Conservation (phyloP, 2,888 invertebrate genomes). For the Drosophila ochracea region DNA sequence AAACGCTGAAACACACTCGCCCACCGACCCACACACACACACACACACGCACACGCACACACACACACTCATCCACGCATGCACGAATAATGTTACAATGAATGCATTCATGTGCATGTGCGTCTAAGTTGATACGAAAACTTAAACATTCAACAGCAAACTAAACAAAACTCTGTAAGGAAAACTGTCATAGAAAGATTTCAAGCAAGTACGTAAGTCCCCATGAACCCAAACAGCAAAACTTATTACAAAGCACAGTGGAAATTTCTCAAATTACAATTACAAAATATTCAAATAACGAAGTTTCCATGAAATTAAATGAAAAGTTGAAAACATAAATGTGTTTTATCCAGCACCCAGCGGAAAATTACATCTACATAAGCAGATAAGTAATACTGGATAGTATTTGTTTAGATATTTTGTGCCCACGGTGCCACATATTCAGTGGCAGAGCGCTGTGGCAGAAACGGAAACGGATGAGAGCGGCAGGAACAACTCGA, state of each 20-base stretch:
- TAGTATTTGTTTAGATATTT: slow-evolving; percentile 1
- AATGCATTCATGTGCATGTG: slow-evolving; percentile 69
- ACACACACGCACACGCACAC: slow-evolving; percentile 4
- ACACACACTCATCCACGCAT: slow-evolving; percentile 15
- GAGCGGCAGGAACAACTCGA: slow-evolving; percentile 70
- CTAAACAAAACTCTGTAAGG: slow-evolving; percentile 74
- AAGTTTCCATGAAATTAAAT: not conserved
- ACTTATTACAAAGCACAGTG: slow-evolving; percentile 62
- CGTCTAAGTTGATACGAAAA: slow-evolving; percentile 73
- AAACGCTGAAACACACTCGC: not conserved
- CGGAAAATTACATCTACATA: slow-evolving; percentile 4
- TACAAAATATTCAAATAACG: slow-evolving; percentile 1
- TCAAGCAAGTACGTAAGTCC: slow-evolving; percentile 70
- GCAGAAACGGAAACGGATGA: slow-evolving; percentile 64
- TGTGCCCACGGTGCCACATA: slow-evolving; percentile 36
- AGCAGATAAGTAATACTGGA: not conserved
- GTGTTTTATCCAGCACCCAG: not conserved
- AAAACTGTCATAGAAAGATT: slow-evolving; percentile 76
- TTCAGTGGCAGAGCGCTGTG: slow-evolving; percentile 18
- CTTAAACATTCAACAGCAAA: slow-evolving; percentile 77
- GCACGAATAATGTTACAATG: slow-evolving; percentile 27
- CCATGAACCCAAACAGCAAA: slow-evolving; percentile 60
- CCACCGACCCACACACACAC: slow-evolving; percentile 6
- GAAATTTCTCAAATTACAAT: slow-evolving; percentile 9
- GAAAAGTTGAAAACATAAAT: slow-evolving; percentile 1